Evolutionary conservation across 2,113 vertebrate species (phyloP).

Genomic region (Nesoenas mayeri): DNA sequence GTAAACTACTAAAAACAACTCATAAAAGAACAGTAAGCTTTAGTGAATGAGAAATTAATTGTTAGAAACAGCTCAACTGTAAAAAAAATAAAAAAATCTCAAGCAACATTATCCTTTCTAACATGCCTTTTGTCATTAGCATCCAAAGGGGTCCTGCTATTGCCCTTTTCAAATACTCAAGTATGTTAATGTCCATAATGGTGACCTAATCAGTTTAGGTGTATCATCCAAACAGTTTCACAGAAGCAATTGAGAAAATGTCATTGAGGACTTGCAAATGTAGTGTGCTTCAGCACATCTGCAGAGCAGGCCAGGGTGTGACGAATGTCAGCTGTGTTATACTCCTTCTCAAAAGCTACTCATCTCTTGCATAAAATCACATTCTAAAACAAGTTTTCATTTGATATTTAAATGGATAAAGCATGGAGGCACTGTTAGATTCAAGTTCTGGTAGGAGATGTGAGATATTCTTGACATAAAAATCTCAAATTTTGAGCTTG

Average conservation of each 20-base stretch:
- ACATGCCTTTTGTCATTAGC: conserved; percentile 59
- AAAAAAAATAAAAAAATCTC: background rate
- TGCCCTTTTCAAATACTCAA: conserved; percentile 47
- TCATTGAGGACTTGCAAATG: conserved; percentile 28
- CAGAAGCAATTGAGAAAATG: conserved; percentile 1
- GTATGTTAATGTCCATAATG: conserved; percentile 56
- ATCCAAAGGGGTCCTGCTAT: background rate
- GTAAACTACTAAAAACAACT: conserved; percentile 44
- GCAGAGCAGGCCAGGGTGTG: background rate
- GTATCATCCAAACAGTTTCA: conserved; percentile 36
- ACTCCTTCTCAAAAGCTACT: background rate
- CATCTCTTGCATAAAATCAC: background rate
- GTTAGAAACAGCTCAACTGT: background rate
- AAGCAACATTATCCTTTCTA: conserved; percentile 40
- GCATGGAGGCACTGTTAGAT: background rate
- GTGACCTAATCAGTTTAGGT: conserved; percentile 55
- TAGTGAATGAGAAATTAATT: conserved; percentile 32
- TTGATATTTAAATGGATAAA: background rate
- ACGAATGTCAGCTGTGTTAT: background rate
- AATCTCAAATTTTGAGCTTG: background rate
- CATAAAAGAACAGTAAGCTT: background rate
- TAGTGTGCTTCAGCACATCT: conserved; percentile 17
- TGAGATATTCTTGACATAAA: background rate
- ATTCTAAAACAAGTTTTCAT: background rate
- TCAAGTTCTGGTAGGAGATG: background rate